Evolutionary conservation across 2,888 invertebrate species (phyloP).

Genomic region (Tetanocera ferruginea): DNA sequence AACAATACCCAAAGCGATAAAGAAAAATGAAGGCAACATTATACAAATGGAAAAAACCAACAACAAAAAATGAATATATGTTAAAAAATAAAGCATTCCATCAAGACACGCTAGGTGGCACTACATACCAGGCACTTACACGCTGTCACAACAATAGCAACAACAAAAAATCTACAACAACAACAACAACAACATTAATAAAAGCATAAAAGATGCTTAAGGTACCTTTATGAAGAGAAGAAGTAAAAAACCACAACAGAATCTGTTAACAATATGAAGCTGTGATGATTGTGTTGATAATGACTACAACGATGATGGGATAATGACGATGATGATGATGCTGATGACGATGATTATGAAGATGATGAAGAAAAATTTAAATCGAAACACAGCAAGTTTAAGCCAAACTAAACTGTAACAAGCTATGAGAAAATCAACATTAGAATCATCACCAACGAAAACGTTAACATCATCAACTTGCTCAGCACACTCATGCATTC

Average conservation of each 20-base stretch:
- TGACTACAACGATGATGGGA: background rate
- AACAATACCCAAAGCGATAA: too few species aligned
- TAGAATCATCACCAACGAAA: background rate
- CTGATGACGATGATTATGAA: background rate
- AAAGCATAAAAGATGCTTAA: background rate
- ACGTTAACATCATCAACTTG: slow-evolving; percentile 12
- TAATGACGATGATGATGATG: background rate
- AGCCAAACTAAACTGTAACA: background rate
- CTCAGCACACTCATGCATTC: slow-evolving; percentile 36
- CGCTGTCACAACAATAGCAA: slow-evolving; percentile 49
- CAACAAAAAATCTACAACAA: slow-evolving; percentile 52
- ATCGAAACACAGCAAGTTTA: background rate
- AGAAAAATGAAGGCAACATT: too few species aligned
- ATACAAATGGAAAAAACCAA: background rate
- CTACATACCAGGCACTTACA: slow-evolving; percentile 4
- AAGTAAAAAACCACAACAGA: too few species aligned
- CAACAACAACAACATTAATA: slow-evolving; percentile 41
- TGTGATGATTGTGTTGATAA: too few species aligned
- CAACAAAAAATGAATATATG: background rate
- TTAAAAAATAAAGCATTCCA: background rate
- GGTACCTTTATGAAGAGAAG: too few species aligned
- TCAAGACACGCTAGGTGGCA: slow-evolving; percentile 1
- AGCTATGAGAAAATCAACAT: too few species aligned
- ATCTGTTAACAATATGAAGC: too few species aligned
- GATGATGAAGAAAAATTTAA: background rate